Evolutionary conservation across 2,888 invertebrate genomes (phyloP), one percentile per base, ranked within the genome.

Genomic region (Sinotaia quadrata): DNA sequence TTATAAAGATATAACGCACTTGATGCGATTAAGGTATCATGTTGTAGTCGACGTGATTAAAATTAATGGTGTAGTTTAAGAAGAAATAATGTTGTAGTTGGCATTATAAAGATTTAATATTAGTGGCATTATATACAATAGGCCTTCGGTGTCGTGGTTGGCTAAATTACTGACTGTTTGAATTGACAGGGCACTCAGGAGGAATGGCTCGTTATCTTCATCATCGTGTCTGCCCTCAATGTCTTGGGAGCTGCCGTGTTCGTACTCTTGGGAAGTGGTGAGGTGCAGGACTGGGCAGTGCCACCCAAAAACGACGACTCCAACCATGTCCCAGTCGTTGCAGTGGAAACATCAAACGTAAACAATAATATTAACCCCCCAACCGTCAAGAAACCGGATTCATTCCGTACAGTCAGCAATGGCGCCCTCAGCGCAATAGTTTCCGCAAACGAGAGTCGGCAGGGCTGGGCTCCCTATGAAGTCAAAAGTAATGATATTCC

Each of bases 131-230:
- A 51, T n/a, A 24, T 51, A 10, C 24, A 15, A 10, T 58, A 29
- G 41, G 41, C 41, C 18, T 41, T 41, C 41, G 18, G 15, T 27
- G 12, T 21, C 21, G 2, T 8, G 15, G 8, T 18, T 2, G 15
- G n/a, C 24, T 10, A 2, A 10, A 12, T 10, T 8, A 24, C 27
- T 21, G 15, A 21, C 49, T 21, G 3, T 36, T 41, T 60, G 58
- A n/a, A n/a, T n/a, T n/a, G n/a, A 15, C 90, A 85, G 29, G 90
- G 93, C 92, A 91, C 91, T 1, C 91, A 91, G n/a, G 91, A 91
- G 37, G 93, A 95, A 89, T 96, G 96, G 96, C 92, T 93, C 70
- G 89, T 91, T 36, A 94, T 96, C 3, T 96, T 96, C 88, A 94
- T 93, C 88, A 93, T 95, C 79, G 92, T 94, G 0, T 92, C 94